These are phyloP conservation scores for Vireo griseus DNA, from an alignment of 2,797 vertebrate species.

Conservation along the genomic window DNA sequence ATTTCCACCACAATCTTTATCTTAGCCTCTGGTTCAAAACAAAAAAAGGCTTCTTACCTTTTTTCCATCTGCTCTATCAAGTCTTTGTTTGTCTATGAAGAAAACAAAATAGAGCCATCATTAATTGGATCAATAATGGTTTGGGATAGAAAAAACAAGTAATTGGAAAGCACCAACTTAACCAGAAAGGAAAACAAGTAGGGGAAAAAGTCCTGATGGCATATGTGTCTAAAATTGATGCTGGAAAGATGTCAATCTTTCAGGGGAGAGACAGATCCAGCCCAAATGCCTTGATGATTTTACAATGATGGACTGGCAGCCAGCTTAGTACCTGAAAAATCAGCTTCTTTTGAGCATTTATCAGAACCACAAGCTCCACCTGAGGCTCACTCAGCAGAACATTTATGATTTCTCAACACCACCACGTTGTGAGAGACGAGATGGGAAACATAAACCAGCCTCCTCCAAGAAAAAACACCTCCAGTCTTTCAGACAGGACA, in stretches of 20 bases:
- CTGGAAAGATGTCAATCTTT: background rate
- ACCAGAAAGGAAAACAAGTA: background rate
- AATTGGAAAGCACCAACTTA: background rate
- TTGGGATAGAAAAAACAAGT: background rate
- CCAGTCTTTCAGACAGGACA: background rate
- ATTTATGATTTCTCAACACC: background rate
- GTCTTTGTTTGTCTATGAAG: slow-evolving; percentile 70
- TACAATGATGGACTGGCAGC: background rate
- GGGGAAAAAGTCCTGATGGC: rapidly evolving
- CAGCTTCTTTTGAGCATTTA: background rate
- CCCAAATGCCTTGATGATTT: background rate
- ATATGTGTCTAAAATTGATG: rapidly evolving
- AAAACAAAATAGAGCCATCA: background rate
- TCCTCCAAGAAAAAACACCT: background rate
- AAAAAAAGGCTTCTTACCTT: slow-evolving; percentile 64
- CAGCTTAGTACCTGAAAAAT: background rate
- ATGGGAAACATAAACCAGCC: background rate
- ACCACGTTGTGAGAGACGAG: background rate
- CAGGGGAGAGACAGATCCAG: background rate
- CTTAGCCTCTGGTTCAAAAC: background rate
- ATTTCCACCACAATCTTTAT: background rate
- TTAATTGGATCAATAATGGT: background rate
- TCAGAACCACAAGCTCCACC: background rate
- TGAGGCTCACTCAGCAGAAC: background rate
- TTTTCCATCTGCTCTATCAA: slow-evolving; percentile 78